Evolutionary conservation across 2,888 invertebrate genomes (phyloP).

Genomic region (Mythimna ferrago): DNA sequence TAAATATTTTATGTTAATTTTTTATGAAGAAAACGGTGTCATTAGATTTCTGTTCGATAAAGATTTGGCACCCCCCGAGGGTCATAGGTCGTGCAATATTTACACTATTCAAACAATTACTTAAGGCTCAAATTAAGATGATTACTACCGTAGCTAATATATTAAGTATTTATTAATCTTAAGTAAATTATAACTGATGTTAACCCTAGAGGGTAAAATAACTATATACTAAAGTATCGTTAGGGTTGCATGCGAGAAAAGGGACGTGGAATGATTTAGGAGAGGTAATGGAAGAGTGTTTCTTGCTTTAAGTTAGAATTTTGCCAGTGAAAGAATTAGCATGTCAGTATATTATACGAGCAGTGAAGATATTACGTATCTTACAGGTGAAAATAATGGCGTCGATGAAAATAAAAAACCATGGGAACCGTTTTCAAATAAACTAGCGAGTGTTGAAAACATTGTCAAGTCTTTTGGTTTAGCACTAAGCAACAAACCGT

Average conservation of each 20-base stretch:
- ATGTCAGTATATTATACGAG: conserved; percentile 67
- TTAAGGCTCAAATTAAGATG: conserved; percentile 48
- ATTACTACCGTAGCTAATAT: conserved; percentile 23
- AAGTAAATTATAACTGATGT: conserved; percentile 31
- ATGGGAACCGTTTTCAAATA: conserved; percentile 81
- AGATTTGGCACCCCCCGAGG: conserved; percentile 88
- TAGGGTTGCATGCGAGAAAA: conserved; percentile 76
- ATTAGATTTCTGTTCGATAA: conserved; percentile 75
- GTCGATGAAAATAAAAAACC: conserved; percentile 87
- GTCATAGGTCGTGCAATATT: conserved; percentile 81
- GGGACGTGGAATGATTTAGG: conserved; percentile 62
- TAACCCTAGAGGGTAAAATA: conserved; percentile 4
- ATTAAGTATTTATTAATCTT: conserved; percentile 42
- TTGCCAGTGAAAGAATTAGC: conserved; percentile 65
- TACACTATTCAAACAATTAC: conserved; percentile 47
- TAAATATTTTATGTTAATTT: conserved; percentile 73
- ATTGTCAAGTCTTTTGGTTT: conserved; percentile 83
- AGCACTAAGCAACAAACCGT: conserved; percentile 76
- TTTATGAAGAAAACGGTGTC: conserved; percentile 88
- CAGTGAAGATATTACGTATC: conserved; percentile 81
- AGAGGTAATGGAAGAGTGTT: conserved; percentile 61
- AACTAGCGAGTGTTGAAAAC: conserved; percentile 81
- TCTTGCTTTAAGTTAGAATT: conserved; percentile 63
- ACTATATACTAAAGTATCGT: conserved; percentile 29
- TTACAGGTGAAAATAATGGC: conserved; percentile 88